These are phyloP conservation scores for Epizoanthus fatuus DNA, from an alignment of 92 coral and sea anemone species.

Conservation along the genomic window DNA sequence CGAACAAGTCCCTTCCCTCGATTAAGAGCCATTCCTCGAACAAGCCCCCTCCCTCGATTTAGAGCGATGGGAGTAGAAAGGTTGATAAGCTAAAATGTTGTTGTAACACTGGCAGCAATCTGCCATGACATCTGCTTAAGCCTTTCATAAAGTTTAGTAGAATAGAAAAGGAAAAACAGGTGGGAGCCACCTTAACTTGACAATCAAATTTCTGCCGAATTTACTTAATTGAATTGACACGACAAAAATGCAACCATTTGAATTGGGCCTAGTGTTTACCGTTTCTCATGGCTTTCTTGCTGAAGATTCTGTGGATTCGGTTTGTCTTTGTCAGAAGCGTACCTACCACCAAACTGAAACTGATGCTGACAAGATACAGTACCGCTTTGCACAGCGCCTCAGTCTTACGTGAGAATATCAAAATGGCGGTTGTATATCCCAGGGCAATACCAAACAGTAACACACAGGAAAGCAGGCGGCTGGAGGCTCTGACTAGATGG, in stretches of 20 bases:
- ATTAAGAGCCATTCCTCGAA: background rate
- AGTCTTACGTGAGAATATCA: slow-evolving; percentile 77
- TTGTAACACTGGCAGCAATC: too few species aligned
- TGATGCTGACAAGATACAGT: slow-evolving; percentile 77
- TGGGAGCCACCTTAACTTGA: too few species aligned
- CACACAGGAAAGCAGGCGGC: slow-evolving; percentile 77
- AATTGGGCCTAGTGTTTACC: slow-evolving; percentile 51
- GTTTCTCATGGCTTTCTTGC: slow-evolving; percentile 87
- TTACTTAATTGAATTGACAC: too few species aligned
- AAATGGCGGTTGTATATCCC: slow-evolving; percentile 79
- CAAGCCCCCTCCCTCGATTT: too few species aligned
- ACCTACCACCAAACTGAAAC: slow-evolving; percentile 85
- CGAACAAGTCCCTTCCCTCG: too few species aligned
- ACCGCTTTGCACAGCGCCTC: slow-evolving; percentile 75
- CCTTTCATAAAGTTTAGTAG: too few species aligned
- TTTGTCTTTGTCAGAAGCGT: slow-evolving; percentile 90
- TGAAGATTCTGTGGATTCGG: slow-evolving; percentile 85
- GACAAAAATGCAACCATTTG: too few species aligned
- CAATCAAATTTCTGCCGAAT: too few species aligned
- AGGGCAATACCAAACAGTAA: slow-evolving; percentile 85
- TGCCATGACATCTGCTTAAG: too few species aligned
- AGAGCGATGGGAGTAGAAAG: too few species aligned
- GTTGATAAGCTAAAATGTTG: too few species aligned
- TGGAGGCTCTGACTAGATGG: slow-evolving; percentile 86
- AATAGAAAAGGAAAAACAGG: too few species aligned